phyloP scores from a whole-genome alignment of 2,113 vertebrate species.

The Festucalex cinctus region DNA sequence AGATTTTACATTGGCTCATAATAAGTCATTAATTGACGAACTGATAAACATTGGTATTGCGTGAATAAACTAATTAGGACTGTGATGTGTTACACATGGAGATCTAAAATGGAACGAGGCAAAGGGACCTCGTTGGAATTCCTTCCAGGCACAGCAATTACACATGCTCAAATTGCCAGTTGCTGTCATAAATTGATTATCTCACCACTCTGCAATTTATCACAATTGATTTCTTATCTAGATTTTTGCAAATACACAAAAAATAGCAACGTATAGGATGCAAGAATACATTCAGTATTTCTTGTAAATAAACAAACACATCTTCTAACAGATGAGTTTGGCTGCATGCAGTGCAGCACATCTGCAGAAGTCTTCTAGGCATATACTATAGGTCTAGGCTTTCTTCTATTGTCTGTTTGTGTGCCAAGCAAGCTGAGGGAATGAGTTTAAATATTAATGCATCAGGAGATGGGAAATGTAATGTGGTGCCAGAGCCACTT shows the following conservation, averaged over 20 bases:
- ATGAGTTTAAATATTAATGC: conserved; percentile 19
- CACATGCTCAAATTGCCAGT: conserved; percentile 5
- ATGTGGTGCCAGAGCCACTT: conserved; percentile 3
- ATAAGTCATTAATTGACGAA: conserved; percentile 39
- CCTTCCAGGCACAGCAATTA: conserved; percentile 19
- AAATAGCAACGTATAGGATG: not conserved
- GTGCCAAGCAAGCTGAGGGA: conserved; percentile 3
- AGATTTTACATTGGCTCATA: conserved; percentile 20
- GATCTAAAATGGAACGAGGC: conserved; percentile 8
- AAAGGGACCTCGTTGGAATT: conserved; percentile 8
- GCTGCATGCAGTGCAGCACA: conserved; percentile 29
- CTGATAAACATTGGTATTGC: conserved; percentile 32
- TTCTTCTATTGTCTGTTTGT: conserved; percentile 24
- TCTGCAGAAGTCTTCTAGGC: conserved; percentile 17
- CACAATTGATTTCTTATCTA: conserved; percentile 32
- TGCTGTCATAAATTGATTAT: conserved; percentile 25
- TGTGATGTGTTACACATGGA: conserved; percentile 4
- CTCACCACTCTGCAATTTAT: conserved; percentile 15
- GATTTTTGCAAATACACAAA: conserved; percentile 18
- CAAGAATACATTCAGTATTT: not conserved
- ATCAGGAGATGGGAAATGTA: conserved; percentile 15
- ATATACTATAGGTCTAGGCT: not conserved
- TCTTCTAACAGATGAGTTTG: not conserved
- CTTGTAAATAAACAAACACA: conserved; percentile 4
- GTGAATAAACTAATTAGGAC: conserved; percentile 38